Evolutionary conservation across 2,113 vertebrate genomes (phyloP).

Genomic region (Oncorhynchus mykiss): DNA sequence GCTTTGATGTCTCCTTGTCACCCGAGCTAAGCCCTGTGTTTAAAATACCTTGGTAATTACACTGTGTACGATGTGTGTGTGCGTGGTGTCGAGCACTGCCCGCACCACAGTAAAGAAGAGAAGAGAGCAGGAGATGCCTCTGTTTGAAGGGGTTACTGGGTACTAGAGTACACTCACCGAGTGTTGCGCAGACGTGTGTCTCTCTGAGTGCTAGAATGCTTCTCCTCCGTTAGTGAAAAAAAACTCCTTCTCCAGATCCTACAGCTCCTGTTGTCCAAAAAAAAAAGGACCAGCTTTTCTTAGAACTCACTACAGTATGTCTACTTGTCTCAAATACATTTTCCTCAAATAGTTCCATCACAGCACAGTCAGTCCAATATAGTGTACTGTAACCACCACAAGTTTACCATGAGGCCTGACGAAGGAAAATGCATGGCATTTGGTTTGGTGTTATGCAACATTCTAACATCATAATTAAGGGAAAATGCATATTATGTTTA

Average conservation of each 20-base stretch:
- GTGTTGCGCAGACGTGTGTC: conserved; percentile 6
- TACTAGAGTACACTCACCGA: conserved; percentile 4
- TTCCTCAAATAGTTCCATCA: neutral
- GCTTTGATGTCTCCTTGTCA: conserved; percentile 68
- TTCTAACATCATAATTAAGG: conserved; percentile 63
- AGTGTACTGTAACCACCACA: conserved; percentile 7
- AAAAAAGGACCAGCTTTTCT: neutral
- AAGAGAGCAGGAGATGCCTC: conserved; percentile 14
- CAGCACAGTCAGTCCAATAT: neutral
- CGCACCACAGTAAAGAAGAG: conserved; percentile 36
- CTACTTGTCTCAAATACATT: neutral
- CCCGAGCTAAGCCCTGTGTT: conserved; percentile 73
- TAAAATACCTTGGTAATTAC: conserved; percentile 74
- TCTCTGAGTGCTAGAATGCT: neutral
- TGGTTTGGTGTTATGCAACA: conserved; percentile 54
- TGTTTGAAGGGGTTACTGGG: conserved; percentile 33
- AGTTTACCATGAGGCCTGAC: neutral
- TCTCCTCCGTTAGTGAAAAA: neutral
- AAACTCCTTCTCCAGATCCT: neutral
- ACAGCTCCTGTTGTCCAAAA: neutral
- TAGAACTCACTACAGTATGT: neutral
- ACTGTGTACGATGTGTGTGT: conserved; percentile 38
- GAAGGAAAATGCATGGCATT: conserved; percentile 16
- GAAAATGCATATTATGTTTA: conserved; percentile 67
- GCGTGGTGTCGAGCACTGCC: neutral